Base-by-base conservation (phyloP, 2,888 invertebrate genomes). In the Xylophagus ater region DNA sequence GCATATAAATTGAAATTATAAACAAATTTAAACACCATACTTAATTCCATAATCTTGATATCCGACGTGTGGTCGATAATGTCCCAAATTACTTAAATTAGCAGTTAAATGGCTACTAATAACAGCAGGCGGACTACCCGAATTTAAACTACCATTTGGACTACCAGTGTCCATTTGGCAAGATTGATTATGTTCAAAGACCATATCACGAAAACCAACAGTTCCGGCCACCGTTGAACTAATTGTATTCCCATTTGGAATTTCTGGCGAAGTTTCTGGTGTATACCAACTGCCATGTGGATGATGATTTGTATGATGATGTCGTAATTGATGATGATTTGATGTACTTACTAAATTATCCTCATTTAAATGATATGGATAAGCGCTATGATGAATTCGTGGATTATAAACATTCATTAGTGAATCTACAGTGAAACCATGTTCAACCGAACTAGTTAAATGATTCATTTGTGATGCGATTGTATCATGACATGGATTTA, bases 381-480 rank as follows among this genome's bases (percentile, higher is more conserved):
- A 62, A 51, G 63, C 59, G 42, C 63, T 57, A 49, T 63, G 65
- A 48, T 65, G 65, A 35, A 65, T 56, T 34, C 65, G 54, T 17
- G 65, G 64, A 55, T 64, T 65, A 43, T 65, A 65, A 34, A 62
- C 65, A 47, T 65, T 65, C 65, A 65, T 65, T 25, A 65, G 53
- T 7, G 65, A 65, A 47, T 65, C 65, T 5, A 65, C 65, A 8
- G 62, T 60, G 47, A 65, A 65, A 12, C 65, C 65, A 47, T 65
- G 64, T 20, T 65, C 65, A 31, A 62, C 57, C 2, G 56, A 50
- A 18, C 60, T 57, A n/a, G 60, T 53, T 43, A 64, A 47, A 23
- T 63, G 62, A 49, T 62, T 65, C 63, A 65, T 64, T 45, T 65
- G 65, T 17, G 52, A 47, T 21, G 65, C 59, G 37, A 65, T 42